Evolutionary conservation across 2,888 invertebrate species (phyloP).

Genomic region (Piscicola geometra): DNA sequence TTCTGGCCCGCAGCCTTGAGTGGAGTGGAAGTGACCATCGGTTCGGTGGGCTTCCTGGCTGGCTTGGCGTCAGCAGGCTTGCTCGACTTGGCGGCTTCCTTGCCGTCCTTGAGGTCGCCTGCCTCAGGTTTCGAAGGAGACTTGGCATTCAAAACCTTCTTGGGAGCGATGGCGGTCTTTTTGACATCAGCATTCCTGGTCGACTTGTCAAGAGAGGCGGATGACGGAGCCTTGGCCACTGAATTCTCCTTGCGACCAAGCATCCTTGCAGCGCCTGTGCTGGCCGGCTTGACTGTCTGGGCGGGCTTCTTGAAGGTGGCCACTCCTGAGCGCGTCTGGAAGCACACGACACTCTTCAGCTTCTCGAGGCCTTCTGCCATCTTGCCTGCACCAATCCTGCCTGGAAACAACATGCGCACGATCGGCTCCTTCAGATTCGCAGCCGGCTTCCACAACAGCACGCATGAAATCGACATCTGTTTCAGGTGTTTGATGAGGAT

Average conservation of each 20-base stretch:
- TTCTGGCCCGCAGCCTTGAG: background rate
- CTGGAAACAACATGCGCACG: slow-evolving; percentile 31
- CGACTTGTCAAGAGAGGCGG: slow-evolving; percentile 15
- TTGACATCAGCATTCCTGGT: background rate
- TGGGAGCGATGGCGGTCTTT: background rate
- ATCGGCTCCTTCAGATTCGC: slow-evolving; percentile 18
- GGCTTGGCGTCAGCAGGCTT: slow-evolving; percentile 15
- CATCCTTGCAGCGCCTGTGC: background rate
- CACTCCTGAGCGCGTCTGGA: slow-evolving; percentile 22
- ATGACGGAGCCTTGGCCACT: slow-evolving; percentile 11
- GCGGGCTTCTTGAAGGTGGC: background rate
- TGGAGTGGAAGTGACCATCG: background rate
- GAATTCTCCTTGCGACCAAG: background rate
- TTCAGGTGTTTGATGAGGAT: too few species aligned
- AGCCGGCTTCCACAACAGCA: slow-evolving; percentile 34
- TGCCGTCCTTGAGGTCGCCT: background rate
- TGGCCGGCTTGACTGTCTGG: background rate
- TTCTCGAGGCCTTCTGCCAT: slow-evolving; percentile 33
- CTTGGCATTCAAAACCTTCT: background rate
- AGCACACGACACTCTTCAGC: slow-evolving; percentile 27
- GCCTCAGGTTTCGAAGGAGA: background rate
- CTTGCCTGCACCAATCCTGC: slow-evolving; percentile 20
- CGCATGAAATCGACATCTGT: slow-evolving; percentile 27
- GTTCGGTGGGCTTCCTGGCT: background rate
- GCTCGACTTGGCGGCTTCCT: background rate